A percentile compares a stretch with the other conserved stretches of the same genome.
phyloP scores from a whole-genome alignment of 30 jellyfish, hydroid and myxozoan genomes.

The Aurelia sp. region DNA sequence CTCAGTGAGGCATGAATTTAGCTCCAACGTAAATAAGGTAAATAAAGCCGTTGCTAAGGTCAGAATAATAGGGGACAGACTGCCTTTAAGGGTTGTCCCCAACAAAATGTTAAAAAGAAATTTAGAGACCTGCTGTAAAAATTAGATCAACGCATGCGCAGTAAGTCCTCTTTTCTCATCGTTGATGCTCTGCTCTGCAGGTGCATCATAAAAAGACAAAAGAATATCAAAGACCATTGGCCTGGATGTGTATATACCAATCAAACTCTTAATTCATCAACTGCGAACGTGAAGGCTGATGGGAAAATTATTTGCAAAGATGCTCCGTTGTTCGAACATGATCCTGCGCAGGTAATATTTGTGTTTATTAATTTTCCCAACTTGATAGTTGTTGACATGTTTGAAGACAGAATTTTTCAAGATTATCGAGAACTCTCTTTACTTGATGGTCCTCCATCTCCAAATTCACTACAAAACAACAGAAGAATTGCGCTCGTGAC shows the following conservation, averaged over 20 bases:
- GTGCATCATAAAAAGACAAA: constrained; percentile 57
- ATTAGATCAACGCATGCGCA: constrained; percentile 26
- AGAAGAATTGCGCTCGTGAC: too few relatives aligned
- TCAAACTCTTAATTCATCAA: neutral
- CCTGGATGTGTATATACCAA: constrained; percentile 55
- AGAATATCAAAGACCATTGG: constrained; percentile 45
- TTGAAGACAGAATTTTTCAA: too few relatives aligned
- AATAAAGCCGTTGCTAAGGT: too few relatives aligned
- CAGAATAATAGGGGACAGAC: too few relatives aligned
- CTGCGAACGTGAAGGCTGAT: neutral
- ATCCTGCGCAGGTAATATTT: constrained; percentile 67
- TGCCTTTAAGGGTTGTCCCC: too few relatives aligned
- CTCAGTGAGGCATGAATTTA: too few relatives aligned
- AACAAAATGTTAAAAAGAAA: neutral
- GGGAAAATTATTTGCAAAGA: constrained; percentile 19
- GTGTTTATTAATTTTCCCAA: neutral
- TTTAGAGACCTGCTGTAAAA: neutral
- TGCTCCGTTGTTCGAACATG: constrained; percentile 74
- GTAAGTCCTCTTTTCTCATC: too few relatives aligned
- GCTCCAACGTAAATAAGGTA: too few relatives aligned
- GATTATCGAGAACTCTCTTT: too few relatives aligned
- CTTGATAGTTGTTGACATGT: too few relatives aligned
- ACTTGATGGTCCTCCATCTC: too few relatives aligned
- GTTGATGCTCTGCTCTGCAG: neutral
- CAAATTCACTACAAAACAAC: too few relatives aligned